These are phyloP conservation scores for Megalopta genalis DNA, from an alignment of 1,140 invertebrate species.

Conservation along the genomic window DNA sequence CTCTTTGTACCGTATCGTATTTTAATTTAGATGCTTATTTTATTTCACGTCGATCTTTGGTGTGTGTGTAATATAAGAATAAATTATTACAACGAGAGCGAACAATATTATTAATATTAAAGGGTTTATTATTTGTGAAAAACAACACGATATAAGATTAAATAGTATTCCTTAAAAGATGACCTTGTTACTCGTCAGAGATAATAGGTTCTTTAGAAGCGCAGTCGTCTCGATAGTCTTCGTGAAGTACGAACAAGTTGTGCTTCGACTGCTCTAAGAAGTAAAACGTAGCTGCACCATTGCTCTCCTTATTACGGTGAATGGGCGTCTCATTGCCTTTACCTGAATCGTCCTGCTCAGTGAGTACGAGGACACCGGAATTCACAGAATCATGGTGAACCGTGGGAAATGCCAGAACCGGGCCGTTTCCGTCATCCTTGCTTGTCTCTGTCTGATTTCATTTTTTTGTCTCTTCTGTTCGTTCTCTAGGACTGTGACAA, in stretches of 20 bases:
- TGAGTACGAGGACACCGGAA: conserved; percentile 18
- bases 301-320: conserved; percentile 8
- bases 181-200: too few species aligned
- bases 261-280: not conserved
- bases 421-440: conserved; percentile 13
- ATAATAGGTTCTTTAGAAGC: too few species aligned
- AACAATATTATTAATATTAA: too few species aligned
- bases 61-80: too few species aligned
- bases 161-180: too few species aligned
- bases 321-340: conserved; percentile 12
- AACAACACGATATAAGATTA: too few species aligned
- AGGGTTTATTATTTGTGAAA: too few species aligned
- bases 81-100: too few species aligned
- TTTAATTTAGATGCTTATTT: too few species aligned
- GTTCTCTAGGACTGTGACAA: conserved; percentile 67
- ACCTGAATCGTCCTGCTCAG: not conserved
- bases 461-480: conserved; percentile 12
- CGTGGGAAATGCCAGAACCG: conserved; percentile 40
- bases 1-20: too few species aligned
- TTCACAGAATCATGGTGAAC: conserved; percentile 20
- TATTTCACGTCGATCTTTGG: too few species aligned
- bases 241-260: not conserved
- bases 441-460: conserved; percentile 2
- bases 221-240: too few species aligned
- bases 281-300: not conserved